Percentiles rank a stretch among this genome's conserved stretches.
Evolutionary conservation across 2,888 invertebrate species (phyloP).

Genomic region (Ichneumoninae sp.): DNA sequence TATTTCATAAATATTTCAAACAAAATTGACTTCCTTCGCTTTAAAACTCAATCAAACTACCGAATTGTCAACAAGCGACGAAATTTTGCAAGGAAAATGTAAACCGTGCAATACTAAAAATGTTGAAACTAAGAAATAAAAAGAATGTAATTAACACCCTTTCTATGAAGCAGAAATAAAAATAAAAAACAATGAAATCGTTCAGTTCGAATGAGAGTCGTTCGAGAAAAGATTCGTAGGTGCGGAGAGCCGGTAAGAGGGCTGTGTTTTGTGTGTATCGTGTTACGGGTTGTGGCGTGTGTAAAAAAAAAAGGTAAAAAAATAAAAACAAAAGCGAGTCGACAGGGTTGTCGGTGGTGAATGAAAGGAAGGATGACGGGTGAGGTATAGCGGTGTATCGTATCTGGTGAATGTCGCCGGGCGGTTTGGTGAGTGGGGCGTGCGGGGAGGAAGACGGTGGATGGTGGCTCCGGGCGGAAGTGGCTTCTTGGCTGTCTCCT

Average conservation of each 20-base stretch:
- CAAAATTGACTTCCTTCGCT: neutral
- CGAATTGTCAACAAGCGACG: neutral
- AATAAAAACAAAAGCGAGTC: constrained; percentile 14
- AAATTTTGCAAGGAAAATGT: neutral
- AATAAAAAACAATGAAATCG: neutral
- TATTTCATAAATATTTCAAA: too few species aligned
- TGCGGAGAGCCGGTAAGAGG: constrained; percentile 5
- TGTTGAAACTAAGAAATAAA: neutral
- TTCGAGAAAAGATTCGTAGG: constrained; percentile 24
- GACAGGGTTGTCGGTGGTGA: constrained; percentile 42
- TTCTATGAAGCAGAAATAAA: constrained; percentile 7
- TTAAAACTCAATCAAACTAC: neutral
- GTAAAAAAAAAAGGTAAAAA: neutral
- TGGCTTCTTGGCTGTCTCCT: constrained; percentile 78
- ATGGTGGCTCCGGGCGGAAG: constrained; percentile 76
- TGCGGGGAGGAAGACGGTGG: constrained; percentile 25
- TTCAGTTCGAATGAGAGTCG: neutral
- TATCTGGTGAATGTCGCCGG: constrained; percentile 80
- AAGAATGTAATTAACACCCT: neutral
- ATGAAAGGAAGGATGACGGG: constrained; percentile 37
- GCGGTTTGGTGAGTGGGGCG: constrained; percentile 51
- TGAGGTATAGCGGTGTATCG: constrained; percentile 62
- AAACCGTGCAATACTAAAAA: neutral
- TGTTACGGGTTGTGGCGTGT: constrained; percentile 13
- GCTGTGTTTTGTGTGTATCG: constrained; percentile 39